Base-by-base conservation (phyloP, 2,888 invertebrate species). In the Agonopterix arenella region DNA sequence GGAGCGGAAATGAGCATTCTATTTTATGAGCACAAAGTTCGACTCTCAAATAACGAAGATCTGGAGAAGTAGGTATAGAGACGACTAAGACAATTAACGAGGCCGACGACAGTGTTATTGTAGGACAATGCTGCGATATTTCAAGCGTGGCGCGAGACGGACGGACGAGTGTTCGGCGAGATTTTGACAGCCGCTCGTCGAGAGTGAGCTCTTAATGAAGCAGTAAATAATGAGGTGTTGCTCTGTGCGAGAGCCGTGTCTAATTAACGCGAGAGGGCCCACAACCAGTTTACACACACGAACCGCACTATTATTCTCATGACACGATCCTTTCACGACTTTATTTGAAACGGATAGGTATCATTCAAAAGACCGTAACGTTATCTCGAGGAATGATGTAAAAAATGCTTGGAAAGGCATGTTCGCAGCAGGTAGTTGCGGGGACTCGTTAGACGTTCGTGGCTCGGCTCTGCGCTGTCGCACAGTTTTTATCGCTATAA, bases 181-280 rank as follows among this genome's bases (percentile, higher is more conserved):
- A 80, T 86, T 84, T 85, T 86, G 86, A 88, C 86, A 84, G 82
- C 65, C 72, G 71, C 71, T 75, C 76, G 78, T 80, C 80, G 78
- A 73, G 77, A 81, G 79, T 73, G 78, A 84, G 83, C 80, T 84
- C 83, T 81, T 88, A 86, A 88, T 88, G 88, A 88, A 84, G 83
- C 85, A 77, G 85, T 86, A 83, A 86, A 86, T 89, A 88, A 89
- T 85, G 88, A 83, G 80, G 83, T 86, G 84, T 83, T 81, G 80
- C 66, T 70, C 70, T 65, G 76, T 65, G 71, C 70, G 71, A 78
- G 77, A 73, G 64, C 80, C 77, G 77, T 78, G 79, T 79, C 83
- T 85, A 84, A 86, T 88, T 86, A 86, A 80, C 78, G 72, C 70
- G 64, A 74, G 71, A 66, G 63, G 68, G 59, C 66, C 70, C 66